Evolutionary conservation across 1,140 invertebrate species (phyloP).

Genomic region (Drosophila pachea): DNA sequence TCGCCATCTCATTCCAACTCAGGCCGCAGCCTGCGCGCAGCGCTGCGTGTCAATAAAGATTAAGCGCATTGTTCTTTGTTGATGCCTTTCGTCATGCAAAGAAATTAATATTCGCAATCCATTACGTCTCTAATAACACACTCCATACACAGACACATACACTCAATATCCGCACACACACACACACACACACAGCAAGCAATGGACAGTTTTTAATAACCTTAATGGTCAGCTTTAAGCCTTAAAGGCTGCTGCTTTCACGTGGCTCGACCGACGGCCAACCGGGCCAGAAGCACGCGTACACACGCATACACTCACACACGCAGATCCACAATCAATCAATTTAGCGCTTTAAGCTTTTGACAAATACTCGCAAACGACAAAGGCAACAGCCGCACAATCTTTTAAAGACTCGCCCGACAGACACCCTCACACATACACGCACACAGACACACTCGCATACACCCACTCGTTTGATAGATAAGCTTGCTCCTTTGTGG

Average conservation of each 20-base stretch:
- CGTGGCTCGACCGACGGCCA: slow-evolving; percentile 38
- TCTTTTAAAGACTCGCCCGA: slow-evolving; percentile 64
- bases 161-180: too few species aligned
- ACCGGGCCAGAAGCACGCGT: slow-evolving; percentile 11
- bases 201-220: slow-evolving; percentile 64
- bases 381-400: slow-evolving; percentile 45
- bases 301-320: not conserved
- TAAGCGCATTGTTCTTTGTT: slow-evolving; percentile 72
- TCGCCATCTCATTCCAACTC: slow-evolving; percentile 13
- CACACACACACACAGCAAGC: slow-evolving; percentile 18
- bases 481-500: slow-evolving; percentile 51
- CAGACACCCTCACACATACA: slow-evolving; percentile 2
- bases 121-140: slow-evolving; percentile 68
- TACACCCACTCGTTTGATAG: slow-evolving; percentile 55
- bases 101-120: slow-evolving; percentile 77
- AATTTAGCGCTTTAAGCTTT: slow-evolving; percentile 73
- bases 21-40: slow-evolving; percentile 18
- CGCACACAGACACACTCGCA: slow-evolving; percentile 19
- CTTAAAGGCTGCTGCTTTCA: slow-evolving; percentile 50
- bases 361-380: slow-evolving; percentile 58
- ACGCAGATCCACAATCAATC: slow-evolving; percentile 59
- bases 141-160: slow-evolving; percentile 28
- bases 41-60: slow-evolving; percentile 73
- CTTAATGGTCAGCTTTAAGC: slow-evolving; percentile 70
- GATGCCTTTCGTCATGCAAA: slow-evolving; percentile 74